Evolutionary conservation across 2,797 vertebrate genomes (phyloP).

Genomic region (Tokudaia tokunoshimensis): DNA sequence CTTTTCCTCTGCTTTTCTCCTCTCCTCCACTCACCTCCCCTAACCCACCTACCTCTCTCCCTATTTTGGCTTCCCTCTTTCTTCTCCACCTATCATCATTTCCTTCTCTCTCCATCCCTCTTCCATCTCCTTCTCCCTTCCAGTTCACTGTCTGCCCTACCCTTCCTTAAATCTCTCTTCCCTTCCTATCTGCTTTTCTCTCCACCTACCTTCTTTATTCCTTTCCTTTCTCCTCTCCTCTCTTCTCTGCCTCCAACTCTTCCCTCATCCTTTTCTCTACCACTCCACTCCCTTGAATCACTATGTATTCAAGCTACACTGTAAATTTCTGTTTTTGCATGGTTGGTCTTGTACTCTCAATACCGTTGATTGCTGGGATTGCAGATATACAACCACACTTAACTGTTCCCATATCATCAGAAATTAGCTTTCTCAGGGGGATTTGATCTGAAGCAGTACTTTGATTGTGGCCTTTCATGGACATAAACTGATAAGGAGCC

Average conservation of each 20-base stretch:
- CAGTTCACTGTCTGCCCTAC: neutral
- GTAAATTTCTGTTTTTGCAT: neutral
- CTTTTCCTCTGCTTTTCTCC: no score
- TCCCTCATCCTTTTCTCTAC: neutral
- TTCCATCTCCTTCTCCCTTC: neutral
- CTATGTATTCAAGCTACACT: neutral
- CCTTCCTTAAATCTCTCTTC: neutral
- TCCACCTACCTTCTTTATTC: neutral
- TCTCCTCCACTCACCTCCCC: neutral
- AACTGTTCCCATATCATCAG: neutral
- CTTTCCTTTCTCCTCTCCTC: neutral
- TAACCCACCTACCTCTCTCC: neutral
- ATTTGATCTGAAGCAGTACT: neutral
- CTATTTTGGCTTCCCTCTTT: neutral
- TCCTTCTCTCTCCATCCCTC: neutral
- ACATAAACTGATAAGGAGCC: neutral
- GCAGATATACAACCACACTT: neutral
- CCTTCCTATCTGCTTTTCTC: no score
- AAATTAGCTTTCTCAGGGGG: neutral
- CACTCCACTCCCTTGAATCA: neutral
- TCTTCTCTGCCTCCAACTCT: no score
- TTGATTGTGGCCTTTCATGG: neutral
- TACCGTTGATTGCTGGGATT: neutral
- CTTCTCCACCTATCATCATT: neutral
- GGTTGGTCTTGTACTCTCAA: neutral